These are phyloP conservation scores for Drosophila nannoptera DNA, from an alignment of 1,140 invertebrate genomes.

Conservation along the genomic window DNA sequence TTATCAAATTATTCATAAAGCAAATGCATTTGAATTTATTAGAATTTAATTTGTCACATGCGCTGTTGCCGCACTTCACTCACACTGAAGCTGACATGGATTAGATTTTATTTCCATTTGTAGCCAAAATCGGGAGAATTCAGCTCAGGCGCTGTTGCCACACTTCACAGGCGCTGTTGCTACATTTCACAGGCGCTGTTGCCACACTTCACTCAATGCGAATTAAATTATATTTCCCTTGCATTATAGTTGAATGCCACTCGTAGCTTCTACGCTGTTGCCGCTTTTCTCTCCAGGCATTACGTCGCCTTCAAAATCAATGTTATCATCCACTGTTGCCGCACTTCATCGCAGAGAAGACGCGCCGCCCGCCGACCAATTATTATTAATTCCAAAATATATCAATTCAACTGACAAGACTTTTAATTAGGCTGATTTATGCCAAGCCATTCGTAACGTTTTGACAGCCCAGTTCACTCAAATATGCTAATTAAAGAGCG, in stretches of 20 bases:
- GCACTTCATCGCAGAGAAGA: neutral
- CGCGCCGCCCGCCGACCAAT: neutral
- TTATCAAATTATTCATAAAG: neutral
- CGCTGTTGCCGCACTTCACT: neutral
- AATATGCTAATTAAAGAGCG: conserved; percentile 18
- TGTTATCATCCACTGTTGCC: no score
- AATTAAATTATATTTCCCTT: no score
- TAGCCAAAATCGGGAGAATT: neutral
- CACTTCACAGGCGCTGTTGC: neutral
- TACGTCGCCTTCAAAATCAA: no score
- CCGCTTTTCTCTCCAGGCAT: no score
- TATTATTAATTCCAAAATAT: conserved; percentile 13
- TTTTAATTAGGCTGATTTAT: conserved; percentile 54
- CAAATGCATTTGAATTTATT: neutral
- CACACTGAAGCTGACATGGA: neutral
- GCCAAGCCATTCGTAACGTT: conserved; percentile 17
- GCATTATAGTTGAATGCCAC: no score
- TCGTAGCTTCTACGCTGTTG: no score
- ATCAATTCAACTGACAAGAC: conserved; percentile 18
- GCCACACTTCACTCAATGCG: no score
- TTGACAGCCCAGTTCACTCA: conserved; percentile 28
- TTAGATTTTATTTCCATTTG: neutral
- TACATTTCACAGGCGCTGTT: no score
- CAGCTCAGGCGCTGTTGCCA: conserved; percentile 8
- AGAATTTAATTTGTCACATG: neutral